Evolutionary conservation across 1,140 invertebrate species (phyloP), one percentile per base, ranked within the genome.

Genomic region (Leptinotarsa undecemlineata): DNA sequence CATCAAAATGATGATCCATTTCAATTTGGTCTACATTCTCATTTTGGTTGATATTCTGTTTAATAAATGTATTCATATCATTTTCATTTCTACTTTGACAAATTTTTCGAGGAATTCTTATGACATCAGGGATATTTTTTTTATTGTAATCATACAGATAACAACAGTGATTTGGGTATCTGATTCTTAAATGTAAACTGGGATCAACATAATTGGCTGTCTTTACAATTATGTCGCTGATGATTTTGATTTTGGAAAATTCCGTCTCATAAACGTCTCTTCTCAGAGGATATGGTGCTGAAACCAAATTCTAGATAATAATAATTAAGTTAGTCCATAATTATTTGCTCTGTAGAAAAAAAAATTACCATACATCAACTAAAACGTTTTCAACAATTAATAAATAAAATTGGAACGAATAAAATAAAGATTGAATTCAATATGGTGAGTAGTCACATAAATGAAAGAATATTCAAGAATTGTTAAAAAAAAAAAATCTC

Each of bases 141-240:
- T 61, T 69, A 47, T 61, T 20, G 67, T 72, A 76, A 68, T 68
- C n/a, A 61, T 72, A 76, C 17, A 76, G 20, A 57, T 66, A 76
- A 8, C n/a, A 61, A 51, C 66, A 13, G 14, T 72, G 26, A 66
- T 68, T 48, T 15, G 69, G 69, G 48, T 76, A 68, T 42, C 68
- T 68, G 15, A 76, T 19, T 6, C 20, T 68, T n/a, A 76, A 14
- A 47, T 76, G 71, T 20, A 72, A 61, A 57, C 6, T 48, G 23
- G 57, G 61, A 48, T 70, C 74, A 47, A 67, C 63, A 42, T 71
- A 71, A 26, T 75, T 64, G 6, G 26, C 19, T 20, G 21, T 75
- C 48, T 64, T 71, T 13, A 57, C 20, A 13, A 71, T 71, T 15
- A 71, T 71, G 26, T 71, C 68, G 47, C 48, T 57, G 19, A 71